A percentile compares a stretch with the other conserved stretches of the same genome.
phyloP scores from a whole-genome alignment of 2,888 invertebrate species.

The Trissolcus brochymenae region DNA sequence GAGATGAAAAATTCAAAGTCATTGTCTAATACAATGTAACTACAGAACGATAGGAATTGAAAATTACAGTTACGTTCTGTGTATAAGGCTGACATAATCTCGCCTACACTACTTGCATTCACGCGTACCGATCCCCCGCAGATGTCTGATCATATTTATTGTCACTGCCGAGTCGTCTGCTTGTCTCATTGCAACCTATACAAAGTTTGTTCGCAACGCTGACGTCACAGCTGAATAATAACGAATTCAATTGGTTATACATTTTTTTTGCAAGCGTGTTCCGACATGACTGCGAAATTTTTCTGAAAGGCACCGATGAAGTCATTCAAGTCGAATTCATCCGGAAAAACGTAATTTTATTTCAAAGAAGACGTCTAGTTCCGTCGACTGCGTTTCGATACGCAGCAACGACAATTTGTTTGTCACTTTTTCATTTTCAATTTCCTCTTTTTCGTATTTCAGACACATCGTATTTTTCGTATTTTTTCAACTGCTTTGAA shows the following conservation, averaged over 20 bases:
- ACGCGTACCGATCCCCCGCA: constrained; percentile 4
- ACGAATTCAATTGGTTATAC: constrained; percentile 2
- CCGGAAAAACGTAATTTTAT: constrained; percentile 20
- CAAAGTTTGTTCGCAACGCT: not conserved
- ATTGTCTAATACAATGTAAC: too few species aligned
- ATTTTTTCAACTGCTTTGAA: too few species aligned
- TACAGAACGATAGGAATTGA: constrained; percentile 16
- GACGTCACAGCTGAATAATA: constrained; percentile 5
- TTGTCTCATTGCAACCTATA: not conserved
- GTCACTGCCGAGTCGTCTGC: too few species aligned
- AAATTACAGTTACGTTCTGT: constrained; percentile 20
- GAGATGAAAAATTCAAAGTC: too few species aligned
- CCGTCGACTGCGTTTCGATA: not conserved
- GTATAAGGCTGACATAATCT: constrained; percentile 37
- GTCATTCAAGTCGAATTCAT: constrained; percentile 14
- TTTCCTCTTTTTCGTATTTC: too few species aligned
- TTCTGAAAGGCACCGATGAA: constrained; percentile 3
- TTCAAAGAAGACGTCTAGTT: constrained; percentile 13
- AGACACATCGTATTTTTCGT: too few species aligned
- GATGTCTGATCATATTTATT: not conserved
- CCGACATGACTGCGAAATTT: not conserved
- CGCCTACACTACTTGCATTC: constrained; percentile 38
- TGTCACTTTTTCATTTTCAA: too few species aligned
- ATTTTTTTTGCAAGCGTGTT: constrained; percentile 7
- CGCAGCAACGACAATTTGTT: too few species aligned